These are phyloP conservation scores for Eulacestoma nigropectus DNA, from an alignment of 2,113 vertebrate species.

Conservation along the genomic window DNA sequence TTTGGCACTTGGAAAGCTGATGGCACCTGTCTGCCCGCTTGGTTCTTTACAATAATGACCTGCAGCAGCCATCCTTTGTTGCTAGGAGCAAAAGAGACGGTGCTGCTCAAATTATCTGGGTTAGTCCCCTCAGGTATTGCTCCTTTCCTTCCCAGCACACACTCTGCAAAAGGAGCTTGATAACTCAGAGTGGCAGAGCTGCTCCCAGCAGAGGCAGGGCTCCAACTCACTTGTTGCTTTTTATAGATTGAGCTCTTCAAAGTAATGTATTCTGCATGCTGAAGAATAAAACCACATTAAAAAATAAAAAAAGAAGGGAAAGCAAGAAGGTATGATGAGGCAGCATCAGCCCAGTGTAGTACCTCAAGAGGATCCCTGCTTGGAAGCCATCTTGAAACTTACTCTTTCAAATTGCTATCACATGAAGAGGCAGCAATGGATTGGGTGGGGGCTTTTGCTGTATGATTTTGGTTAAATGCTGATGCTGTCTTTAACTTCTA, in stretches of 20 bases:
- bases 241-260: neutral
- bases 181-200: neutral
- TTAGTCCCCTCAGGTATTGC: neutral
- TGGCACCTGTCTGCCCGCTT: neutral
- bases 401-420: neutral
- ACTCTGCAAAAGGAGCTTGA: neutral
- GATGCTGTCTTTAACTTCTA: neutral
- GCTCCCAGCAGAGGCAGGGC: neutral
- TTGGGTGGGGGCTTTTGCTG: neutral
- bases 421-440: neutral
- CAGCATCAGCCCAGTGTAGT: neutral
- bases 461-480: neutral
- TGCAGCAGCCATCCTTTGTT: neutral
- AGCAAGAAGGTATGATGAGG: neutral
- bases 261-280: neutral
- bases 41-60: neutral
- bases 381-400: neutral
- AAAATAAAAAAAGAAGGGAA: neutral
- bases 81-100: neutral
- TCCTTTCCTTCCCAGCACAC: neutral
- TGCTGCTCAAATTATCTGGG: neutral
- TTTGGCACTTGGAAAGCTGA: neutral
- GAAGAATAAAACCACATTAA: neutral
- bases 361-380: neutral
- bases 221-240: neutral